Evolutionary conservation across 2,888 invertebrate species (phyloP).

Genomic region (Aphrophora alni): DNA sequence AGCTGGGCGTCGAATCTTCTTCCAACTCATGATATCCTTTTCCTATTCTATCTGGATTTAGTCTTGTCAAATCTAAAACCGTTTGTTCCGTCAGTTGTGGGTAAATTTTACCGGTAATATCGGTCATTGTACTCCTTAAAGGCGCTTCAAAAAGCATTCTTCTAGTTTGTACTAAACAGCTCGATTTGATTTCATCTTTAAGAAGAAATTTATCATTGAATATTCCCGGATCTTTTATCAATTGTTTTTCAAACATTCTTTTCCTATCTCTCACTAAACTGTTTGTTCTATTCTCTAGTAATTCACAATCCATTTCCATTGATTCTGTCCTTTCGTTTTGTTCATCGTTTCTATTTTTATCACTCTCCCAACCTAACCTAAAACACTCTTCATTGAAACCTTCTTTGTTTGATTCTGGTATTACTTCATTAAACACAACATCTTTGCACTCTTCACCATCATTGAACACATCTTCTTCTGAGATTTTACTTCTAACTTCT

Average conservation of each 20-base stretch:
- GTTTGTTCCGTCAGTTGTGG: slow-evolving; percentile 24
- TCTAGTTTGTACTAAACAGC: slow-evolving; percentile 33
- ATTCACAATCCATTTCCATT: background rate
- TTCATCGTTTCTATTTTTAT: background rate
- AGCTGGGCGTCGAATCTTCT: slow-evolving; percentile 50
- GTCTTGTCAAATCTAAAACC: slow-evolving; percentile 20
- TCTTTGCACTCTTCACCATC: slow-evolving; percentile 21
- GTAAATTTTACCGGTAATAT: slow-evolving; percentile 25
- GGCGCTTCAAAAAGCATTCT: slow-evolving; percentile 29
- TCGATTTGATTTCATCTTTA: slow-evolving; percentile 4
- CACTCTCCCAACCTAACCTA: slow-evolving; percentile 11
- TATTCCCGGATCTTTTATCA: background rate
- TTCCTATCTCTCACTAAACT: slow-evolving; percentile 46
- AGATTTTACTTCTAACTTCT: slow-evolving; percentile 16
- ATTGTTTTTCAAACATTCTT: slow-evolving; percentile 42
- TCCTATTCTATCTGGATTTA: slow-evolving; percentile 14
- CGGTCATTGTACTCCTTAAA: slow-evolving; percentile 11
- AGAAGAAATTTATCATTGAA: slow-evolving; percentile 14
- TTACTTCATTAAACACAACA: background rate
- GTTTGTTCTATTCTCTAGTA: slow-evolving; percentile 32
- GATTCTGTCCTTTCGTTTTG: background rate
- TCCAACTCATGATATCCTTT: slow-evolving; percentile 51
- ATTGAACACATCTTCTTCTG: slow-evolving; percentile 15
- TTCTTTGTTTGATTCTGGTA: background rate
- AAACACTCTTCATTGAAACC: background rate